These are phyloP conservation scores for Donacobius atricapilla DNA, from an alignment of 2,113 vertebrate species.

Conservation along the genomic window DNA sequence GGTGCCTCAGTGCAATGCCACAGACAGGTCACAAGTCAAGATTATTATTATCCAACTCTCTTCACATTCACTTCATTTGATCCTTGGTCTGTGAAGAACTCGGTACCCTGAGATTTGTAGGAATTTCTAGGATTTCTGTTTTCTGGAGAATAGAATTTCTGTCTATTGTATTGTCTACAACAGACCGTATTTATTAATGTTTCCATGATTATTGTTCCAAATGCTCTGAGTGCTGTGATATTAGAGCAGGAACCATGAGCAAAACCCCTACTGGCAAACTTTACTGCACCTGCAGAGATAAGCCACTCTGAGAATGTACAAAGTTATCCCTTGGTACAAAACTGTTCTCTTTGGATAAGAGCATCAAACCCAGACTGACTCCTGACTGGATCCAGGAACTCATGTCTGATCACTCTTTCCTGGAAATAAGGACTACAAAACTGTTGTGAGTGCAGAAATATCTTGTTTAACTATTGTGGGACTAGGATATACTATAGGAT, in stretches of 20 bases:
- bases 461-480: fast-evolving
- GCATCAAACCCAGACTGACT: neutral
- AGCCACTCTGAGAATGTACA: neutral
- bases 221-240: neutral
- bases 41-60: neutral
- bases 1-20: neutral
- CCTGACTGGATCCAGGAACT: neutral
- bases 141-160: neutral
- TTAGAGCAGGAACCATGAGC: neutral
- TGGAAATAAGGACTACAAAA: neutral
- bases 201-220: neutral
- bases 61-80: neutral
- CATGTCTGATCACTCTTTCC: neutral
- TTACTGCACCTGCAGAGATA: neutral
- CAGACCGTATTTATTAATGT: neutral
- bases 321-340: neutral
- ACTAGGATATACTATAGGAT: no score
- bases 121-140: neutral
- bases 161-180: neutral
- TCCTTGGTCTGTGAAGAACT: neutral
- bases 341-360: neutral
- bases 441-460: neutral
- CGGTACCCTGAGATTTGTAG: neutral
- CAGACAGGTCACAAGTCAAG: neutral
- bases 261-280: neutral